Percentiles rank a stretch among this genome's conserved stretches.
These are phyloP conservation scores for Paedocypris sp. DNA, from an alignment of 2,113 vertebrate species.

Conservation along the genomic window DNA sequence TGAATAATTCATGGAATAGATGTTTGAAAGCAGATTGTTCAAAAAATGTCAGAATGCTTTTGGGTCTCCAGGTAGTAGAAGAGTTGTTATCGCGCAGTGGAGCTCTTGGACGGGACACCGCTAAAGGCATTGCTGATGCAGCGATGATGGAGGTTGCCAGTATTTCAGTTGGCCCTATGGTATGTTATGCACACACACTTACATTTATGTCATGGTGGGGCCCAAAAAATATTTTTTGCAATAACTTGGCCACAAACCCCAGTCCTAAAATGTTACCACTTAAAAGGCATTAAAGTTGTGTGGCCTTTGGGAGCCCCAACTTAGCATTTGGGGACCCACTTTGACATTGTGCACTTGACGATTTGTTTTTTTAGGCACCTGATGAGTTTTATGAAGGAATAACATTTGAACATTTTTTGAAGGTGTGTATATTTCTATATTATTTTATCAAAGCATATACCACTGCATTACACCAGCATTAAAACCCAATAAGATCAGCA, in stretches of 20 bases:
- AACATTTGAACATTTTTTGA: conserved; percentile 90
- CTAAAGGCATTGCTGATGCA: conserved; percentile 82
- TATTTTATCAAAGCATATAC: too few species aligned
- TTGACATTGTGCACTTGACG: background rate
- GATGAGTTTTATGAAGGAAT: conserved; percentile 92
- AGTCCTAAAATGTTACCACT: too few species aligned
- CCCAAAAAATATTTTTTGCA: too few species aligned
- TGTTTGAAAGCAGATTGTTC: background rate
- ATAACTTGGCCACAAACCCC: too few species aligned
- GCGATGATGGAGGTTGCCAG: conserved; percentile 96
- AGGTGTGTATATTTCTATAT: conserved; percentile 59
- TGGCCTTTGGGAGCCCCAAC: too few species aligned
- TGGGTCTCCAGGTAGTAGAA: conserved; percentile 73
- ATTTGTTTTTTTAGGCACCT: conserved; percentile 60
- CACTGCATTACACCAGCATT: too few species aligned
- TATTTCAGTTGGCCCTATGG: conserved; percentile 84
- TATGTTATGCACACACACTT: conserved; percentile 45
- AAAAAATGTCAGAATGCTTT: background rate
- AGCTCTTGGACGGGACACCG: conserved; percentile 70
- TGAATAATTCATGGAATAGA: background rate
- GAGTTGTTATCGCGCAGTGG: conserved; percentile 82
- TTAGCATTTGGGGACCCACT: too few species aligned
- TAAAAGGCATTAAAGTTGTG: too few species aligned
- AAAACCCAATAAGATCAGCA: too few species aligned
- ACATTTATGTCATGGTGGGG: too few species aligned